Evolutionary conservation across 1,140 invertebrate genomes (phyloP).

Genomic region (Trialeurodes vaporariorum): DNA sequence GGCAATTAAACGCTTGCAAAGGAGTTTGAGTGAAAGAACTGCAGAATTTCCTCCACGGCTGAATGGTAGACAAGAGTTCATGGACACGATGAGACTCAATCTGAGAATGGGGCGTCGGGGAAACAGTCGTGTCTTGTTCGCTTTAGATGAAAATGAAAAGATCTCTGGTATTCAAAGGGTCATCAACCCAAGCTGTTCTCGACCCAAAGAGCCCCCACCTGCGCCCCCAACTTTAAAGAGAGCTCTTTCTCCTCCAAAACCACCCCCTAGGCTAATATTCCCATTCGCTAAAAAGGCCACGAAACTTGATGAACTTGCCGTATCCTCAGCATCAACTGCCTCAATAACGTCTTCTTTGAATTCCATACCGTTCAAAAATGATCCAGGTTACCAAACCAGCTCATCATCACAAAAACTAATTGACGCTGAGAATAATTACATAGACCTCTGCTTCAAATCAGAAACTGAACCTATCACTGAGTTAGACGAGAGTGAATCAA

Average conservation of each 20-base stretch:
- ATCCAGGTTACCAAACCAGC: no score
- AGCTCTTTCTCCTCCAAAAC: slow-evolving; percentile 18
- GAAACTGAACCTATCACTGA: background rate
- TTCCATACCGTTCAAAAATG: no score
- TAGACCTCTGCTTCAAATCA: background rate
- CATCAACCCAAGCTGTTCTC: slow-evolving; percentile 25
- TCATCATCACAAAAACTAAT: no score
- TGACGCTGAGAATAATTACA: background rate
- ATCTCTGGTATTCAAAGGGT: slow-evolving; percentile 7
- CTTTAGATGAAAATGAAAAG: slow-evolving; percentile 7
- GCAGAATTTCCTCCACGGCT: slow-evolving; percentile 29
- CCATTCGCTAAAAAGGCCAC: slow-evolving; percentile 23
- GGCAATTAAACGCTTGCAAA: slow-evolving; percentile 28
- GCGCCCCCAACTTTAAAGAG: slow-evolving; percentile 27
- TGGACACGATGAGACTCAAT: slow-evolving; percentile 65
- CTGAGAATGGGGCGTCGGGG: slow-evolving; percentile 40
- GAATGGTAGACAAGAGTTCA: slow-evolving; percentile 40
- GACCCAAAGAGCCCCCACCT: slow-evolving; percentile 34
- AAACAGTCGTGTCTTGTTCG: slow-evolving; percentile 15
- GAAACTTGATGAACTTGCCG: no score
- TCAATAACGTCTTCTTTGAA: no score
- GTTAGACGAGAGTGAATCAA: no score
- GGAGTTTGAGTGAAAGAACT: slow-evolving; percentile 40
- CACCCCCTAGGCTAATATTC: slow-evolving; percentile 27
- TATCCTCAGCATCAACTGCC: no score